phyloP scores from a whole-genome alignment of 2,888 invertebrate species.

The Caenorhabditis zanzibari region DNA sequence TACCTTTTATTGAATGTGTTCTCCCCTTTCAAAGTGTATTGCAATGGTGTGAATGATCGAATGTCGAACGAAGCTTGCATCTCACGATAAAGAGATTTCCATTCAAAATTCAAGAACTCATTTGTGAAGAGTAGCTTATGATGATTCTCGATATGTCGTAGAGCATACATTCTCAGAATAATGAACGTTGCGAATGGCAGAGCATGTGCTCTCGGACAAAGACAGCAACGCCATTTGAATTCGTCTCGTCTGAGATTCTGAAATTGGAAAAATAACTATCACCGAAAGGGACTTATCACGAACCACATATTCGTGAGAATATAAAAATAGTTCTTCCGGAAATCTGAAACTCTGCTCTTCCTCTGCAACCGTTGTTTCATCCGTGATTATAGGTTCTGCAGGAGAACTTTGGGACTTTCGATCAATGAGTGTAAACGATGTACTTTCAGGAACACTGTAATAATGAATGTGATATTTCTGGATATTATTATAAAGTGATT shows the following conservation, averaged over 20 bases:
- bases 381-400: not conserved
- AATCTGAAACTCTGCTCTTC: conserved; percentile 25
- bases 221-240: conserved; percentile 57
- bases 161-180: conserved; percentile 47
- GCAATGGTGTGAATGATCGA: conserved; percentile 13
- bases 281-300: not conserved
- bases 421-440: not conserved
- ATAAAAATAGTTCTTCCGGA: conserved; percentile 39
- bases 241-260: conserved; percentile 24
- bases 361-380: not conserved
- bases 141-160: conserved; percentile 51
- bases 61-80: conserved; percentile 45
- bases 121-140: conserved; percentile 44
- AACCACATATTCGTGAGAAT: conserved; percentile 39
- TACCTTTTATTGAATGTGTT: conserved; percentile 43
- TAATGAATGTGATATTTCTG: not conserved
- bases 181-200: conserved; percentile 41
- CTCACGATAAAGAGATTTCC: conserved; percentile 33
- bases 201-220: conserved; percentile 36
- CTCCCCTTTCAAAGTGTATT: conserved; percentile 45
- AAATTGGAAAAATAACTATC: too few species aligned
- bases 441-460: conserved; percentile 28
- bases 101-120: conserved; percentile 51
- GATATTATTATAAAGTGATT: not conserved
- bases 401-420: not conserved